Conservation (phyloP, 2,797 vertebrate genomes). For the Xenopus petersii region DNA sequence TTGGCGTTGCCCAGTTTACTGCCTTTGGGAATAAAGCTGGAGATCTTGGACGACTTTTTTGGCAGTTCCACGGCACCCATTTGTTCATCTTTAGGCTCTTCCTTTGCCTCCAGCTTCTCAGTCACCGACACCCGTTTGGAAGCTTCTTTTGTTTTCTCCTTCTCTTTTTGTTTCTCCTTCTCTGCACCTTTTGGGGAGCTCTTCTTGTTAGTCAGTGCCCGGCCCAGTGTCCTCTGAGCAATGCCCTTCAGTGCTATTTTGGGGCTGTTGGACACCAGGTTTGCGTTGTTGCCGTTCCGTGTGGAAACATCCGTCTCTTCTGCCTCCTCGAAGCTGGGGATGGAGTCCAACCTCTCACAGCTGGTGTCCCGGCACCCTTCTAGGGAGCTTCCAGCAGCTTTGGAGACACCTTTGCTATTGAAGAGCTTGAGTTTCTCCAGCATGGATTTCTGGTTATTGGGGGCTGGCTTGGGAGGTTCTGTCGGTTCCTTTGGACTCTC, state of each 20-base stretch:
- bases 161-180: slow-evolving; percentile 84
- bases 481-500: slow-evolving; percentile 60
- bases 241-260: slow-evolving; percentile 96
- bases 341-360: slow-evolving; percentile 72
- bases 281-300: slow-evolving; percentile 56
- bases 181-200: slow-evolving; percentile 80
- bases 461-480: slow-evolving; percentile 73
- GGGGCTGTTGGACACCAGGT: slow-evolving; percentile 78
- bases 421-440: slow-evolving; percentile 95
- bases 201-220: slow-evolving; percentile 90
- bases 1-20: slow-evolving; percentile 82
- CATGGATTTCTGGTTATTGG: slow-evolving; percentile 88
- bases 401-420: slow-evolving; percentile 89
- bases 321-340: slow-evolving; percentile 77
- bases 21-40: slow-evolving; percentile 96
- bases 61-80: slow-evolving; percentile 67
- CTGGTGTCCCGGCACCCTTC: slow-evolving; percentile 71
- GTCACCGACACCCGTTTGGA: slow-evolving; percentile 71
- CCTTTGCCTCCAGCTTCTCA: slow-evolving; percentile 76
- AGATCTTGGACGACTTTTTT: slow-evolving; percentile 92
- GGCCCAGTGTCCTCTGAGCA: slow-evolving; percentile 93
- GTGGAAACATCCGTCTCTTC: slow-evolving; percentile 73
- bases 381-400: slow-evolving; percentile 63
- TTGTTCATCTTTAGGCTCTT: slow-evolving; percentile 80
- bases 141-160: slow-evolving; percentile 76